phyloP scores from a whole-genome alignment of 2,113 vertebrate species.

The Telmatochromis sp. region DNA sequence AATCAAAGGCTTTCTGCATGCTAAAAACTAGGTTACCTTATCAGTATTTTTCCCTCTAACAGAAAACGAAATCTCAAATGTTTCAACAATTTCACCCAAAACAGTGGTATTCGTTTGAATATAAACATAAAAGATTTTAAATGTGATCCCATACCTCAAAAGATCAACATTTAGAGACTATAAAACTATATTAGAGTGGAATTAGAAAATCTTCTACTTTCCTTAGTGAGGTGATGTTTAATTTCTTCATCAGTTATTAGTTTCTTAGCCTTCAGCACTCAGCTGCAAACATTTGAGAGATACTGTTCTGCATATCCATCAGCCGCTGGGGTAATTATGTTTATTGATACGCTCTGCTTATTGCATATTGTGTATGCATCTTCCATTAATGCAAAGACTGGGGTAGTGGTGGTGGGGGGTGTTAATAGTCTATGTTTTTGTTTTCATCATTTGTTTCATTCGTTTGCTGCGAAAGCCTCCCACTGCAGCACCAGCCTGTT shows the following conservation, averaged over 20 bases:
- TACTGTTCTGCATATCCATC: constrained; percentile 12
- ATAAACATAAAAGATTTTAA: background rate
- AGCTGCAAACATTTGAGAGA: constrained; percentile 3
- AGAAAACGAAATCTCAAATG: background rate
- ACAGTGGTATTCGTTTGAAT: background rate
- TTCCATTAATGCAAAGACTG: constrained; percentile 5
- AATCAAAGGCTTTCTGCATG: background rate
- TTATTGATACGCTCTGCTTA: constrained; percentile 46
- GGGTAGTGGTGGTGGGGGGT: background rate
- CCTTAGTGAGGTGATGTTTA: constrained; percentile 2
- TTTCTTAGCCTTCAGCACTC: constrained; percentile 13
- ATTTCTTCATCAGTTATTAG: constrained; percentile 52
- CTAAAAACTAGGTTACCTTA: background rate
- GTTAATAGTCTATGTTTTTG: constrained; percentile 14
- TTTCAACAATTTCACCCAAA: background rate
- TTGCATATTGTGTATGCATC: constrained; percentile 25
- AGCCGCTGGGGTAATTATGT: constrained; percentile 41
- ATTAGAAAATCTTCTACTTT: background rate
- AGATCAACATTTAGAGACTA: background rate
- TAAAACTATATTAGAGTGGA: background rate
- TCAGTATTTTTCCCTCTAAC: background rate
- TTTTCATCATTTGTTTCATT: constrained; percentile 31
- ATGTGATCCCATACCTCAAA: background rate
- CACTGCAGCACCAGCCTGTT: background rate
- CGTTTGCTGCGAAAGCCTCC: background rate